Percentiles rank a stretch among this genome's conserved stretches.
phyloP scores from a whole-genome alignment of 2,888 invertebrate species.

The Vandiemenella viatica region DNA sequence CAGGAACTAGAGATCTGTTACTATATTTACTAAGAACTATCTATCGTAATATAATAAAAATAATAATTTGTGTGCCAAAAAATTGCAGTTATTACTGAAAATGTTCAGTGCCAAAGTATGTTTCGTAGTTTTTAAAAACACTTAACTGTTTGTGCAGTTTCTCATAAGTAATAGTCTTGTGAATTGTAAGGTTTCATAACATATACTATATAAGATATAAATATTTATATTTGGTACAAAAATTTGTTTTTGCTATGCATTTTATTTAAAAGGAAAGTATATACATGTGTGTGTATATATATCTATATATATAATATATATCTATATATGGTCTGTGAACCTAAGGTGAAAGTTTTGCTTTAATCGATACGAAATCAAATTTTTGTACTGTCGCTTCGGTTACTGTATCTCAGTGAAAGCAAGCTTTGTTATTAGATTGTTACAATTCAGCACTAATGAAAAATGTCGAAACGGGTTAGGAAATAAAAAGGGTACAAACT shows the following conservation, averaged over 20 bases:
- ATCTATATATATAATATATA: too few species aligned
- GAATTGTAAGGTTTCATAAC: neutral
- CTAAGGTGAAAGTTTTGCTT: too few species aligned
- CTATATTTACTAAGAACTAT: neutral
- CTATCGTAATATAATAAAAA: too few species aligned
- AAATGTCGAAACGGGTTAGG: neutral
- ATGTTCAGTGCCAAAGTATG: neutral
- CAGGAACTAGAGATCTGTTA: neutral
- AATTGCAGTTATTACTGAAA: neutral
- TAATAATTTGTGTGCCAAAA: neutral
- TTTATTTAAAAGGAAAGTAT: too few species aligned
- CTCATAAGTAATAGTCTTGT: neutral
- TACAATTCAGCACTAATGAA: too few species aligned
- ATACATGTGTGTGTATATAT: too few species aligned
- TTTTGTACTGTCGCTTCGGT: too few species aligned
- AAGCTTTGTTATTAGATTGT: too few species aligned
- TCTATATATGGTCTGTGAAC: too few species aligned
- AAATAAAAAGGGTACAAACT: neutral
- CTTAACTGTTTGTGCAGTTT: neutral
- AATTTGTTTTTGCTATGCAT: neutral
- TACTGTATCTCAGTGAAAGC: too few species aligned
- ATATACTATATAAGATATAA: neutral
- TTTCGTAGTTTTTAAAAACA: neutral
- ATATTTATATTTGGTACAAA: neutral
- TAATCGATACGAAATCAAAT: too few species aligned